Evolutionary conservation across 2,888 invertebrate species (phyloP).

Genomic region (Lagria hirta): DNA sequence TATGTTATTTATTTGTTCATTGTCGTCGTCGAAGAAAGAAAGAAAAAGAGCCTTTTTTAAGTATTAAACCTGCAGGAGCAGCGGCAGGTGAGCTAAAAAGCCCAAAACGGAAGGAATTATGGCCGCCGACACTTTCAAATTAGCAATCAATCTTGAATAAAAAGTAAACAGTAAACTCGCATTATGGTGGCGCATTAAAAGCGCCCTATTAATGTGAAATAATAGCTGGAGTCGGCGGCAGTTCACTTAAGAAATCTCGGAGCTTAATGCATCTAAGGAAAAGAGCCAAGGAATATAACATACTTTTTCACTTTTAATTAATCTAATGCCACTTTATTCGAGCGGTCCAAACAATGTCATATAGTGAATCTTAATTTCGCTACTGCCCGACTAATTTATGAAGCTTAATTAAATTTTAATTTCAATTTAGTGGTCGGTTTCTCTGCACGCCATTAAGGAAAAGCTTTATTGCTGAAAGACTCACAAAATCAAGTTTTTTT

Average conservation of each 20-base stretch:
- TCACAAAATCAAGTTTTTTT: no score
- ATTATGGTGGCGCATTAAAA: conserved; percentile 45
- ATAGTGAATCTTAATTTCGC: conserved; percentile 54
- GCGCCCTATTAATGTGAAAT: conserved; percentile 46
- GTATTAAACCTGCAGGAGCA: conserved; percentile 7
- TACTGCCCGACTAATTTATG: conserved; percentile 49
- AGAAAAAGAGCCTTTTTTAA: no score
- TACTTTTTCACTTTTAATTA: conserved; percentile 55
- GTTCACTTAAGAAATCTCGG: conserved; percentile 44
- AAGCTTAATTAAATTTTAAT: conserved; percentile 55
- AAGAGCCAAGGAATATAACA: conserved; percentile 48
- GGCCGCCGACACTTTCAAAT: conserved; percentile 38
- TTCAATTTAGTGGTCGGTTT: conserved; percentile 43
- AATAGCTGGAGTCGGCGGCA: conserved; percentile 43
- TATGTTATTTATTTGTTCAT: conserved; percentile 7
- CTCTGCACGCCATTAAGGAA: conserved; percentile 36
- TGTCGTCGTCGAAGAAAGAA: conserved; percentile 3
- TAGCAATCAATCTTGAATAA: conserved; percentile 47
- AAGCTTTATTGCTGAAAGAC: conserved; percentile 35
- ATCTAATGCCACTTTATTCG: conserved; percentile 53
- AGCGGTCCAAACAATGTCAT: conserved; percentile 53
- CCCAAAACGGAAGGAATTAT: conserved; percentile 15
- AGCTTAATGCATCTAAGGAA: conserved; percentile 41
- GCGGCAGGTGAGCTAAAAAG: conserved; percentile 5
- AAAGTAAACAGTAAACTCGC: conserved; percentile 46